Evolutionary conservation across 2,113 vertebrate genomes (phyloP).

Genomic region (Peromyscus leucopus): DNA sequence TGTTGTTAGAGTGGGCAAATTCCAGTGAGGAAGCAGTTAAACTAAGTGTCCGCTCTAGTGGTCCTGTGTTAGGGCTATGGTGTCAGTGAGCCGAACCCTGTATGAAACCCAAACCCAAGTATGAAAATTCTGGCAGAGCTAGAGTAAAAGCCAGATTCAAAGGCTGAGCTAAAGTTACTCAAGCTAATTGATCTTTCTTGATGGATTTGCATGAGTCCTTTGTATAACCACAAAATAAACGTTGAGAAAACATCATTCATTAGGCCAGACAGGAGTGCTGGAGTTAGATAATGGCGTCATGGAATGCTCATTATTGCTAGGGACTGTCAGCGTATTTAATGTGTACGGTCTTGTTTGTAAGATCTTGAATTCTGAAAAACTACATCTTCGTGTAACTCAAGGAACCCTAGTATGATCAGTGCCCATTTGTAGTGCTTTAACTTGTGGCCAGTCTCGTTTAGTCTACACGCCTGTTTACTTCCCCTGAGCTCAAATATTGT

Average conservation of each 20-base stretch:
- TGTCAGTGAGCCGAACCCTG: slow-evolving; percentile 49
- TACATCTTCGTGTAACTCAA: slow-evolving; percentile 1
- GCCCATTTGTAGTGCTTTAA: slow-evolving; percentile 17
- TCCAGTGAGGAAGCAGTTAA: slow-evolving; percentile 35
- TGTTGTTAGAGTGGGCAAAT: neutral
- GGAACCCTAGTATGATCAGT: neutral
- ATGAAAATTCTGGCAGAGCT: slow-evolving; percentile 32
- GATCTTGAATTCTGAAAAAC: neutral
- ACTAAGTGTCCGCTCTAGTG: neutral
- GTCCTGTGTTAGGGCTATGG: neutral
- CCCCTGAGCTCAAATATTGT: slow-evolving; percentile 31
- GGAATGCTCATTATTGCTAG: neutral
- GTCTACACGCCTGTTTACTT: neutral
- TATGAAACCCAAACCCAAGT: neutral
- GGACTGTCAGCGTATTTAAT: slow-evolving; percentile 35
- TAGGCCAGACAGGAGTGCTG: neutral
- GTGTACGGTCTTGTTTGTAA: neutral
- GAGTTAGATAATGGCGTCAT: slow-evolving; percentile 4
- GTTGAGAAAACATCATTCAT: slow-evolving; percentile 9
- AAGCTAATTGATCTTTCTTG: slow-evolving; percentile 28
- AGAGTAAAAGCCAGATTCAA: slow-evolving; percentile 46
- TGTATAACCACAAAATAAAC: slow-evolving; percentile 46
- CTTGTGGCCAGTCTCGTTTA: slow-evolving; percentile 18
- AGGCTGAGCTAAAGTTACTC: slow-evolving; percentile 55
- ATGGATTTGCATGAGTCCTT: slow-evolving; percentile 24